Conservation (phyloP, 1,140 invertebrate genomes). For the Pachypsylla venusta region DNA sequence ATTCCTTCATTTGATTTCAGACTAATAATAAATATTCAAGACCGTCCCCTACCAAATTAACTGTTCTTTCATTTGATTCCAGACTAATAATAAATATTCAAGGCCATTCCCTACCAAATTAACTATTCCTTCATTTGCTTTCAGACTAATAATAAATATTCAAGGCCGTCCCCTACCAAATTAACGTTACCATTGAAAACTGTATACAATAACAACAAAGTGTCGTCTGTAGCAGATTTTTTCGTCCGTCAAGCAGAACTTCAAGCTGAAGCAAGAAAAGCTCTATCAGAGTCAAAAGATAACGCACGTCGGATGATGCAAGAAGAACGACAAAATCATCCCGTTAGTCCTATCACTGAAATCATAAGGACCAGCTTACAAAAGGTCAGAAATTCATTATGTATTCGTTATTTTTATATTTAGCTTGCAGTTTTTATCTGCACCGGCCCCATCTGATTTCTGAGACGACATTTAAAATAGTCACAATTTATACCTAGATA, state of each 20-base stretch:
- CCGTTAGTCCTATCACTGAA: constrained; percentile 69
- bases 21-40: not conserved
- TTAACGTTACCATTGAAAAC: constrained; percentile 8
- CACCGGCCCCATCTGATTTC: no score
- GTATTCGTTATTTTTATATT: constrained; percentile 5
- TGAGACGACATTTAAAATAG: no score
- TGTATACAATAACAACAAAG: constrained; percentile 9
- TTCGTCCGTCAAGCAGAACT: constrained; percentile 64
- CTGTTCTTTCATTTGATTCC: no score
- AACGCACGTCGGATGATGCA: constrained; percentile 89
- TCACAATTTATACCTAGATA: no score
- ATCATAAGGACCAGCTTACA: constrained; percentile 60
- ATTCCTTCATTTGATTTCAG: constrained; percentile 3
- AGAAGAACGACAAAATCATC: constrained; percentile 62
- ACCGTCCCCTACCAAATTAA: not conserved
- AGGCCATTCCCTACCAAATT: not conserved
- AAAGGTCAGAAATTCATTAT: constrained; percentile 35
- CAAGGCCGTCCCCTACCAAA: not conserved
- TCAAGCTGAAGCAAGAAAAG: constrained; percentile 77
- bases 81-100: not conserved
- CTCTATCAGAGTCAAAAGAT: constrained; percentile 76
- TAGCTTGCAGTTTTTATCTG: no score
- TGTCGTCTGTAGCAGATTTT: constrained; percentile 50
- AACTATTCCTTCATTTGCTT: no score
- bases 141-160: not conserved